phyloP scores from a whole-genome alignment of 2,113 vertebrate genomes.

The Bolborhynchus lineola region DNA sequence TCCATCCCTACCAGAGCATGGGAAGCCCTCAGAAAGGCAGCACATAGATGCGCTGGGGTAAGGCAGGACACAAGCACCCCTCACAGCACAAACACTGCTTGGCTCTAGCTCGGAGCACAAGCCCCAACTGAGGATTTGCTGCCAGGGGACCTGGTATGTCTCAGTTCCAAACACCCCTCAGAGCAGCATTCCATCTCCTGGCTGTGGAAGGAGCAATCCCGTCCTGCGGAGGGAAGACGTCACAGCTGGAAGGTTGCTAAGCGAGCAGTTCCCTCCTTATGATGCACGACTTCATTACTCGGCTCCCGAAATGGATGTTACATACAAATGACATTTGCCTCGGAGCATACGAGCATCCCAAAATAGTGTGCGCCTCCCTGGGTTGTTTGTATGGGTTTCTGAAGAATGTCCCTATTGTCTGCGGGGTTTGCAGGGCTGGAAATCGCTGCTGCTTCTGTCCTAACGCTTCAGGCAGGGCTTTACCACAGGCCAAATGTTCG shows the following conservation, averaged over 20 bases:
- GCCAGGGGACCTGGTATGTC: background rate
- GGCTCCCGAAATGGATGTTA: slow-evolving; percentile 35
- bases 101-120: background rate
- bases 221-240: slow-evolving; percentile 4
- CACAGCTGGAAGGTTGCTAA: slow-evolving; percentile 45
- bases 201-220: background rate
- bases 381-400: background rate
- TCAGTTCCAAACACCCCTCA: background rate
- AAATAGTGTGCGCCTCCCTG: background rate
- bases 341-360: background rate
- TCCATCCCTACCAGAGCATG: background rate
- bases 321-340: slow-evolving; percentile 25
- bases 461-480: rapidly evolving
- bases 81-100: rapidly evolving
- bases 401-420: slow-evolving; percentile 21
- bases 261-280: slow-evolving; percentile 28
- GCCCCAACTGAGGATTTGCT: rapidly evolving
- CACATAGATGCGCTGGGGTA: rapidly evolving
- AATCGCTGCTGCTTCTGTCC: background rate
- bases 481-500: background rate
- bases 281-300: slow-evolving; percentile 20
- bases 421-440: background rate
- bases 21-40: background rate
- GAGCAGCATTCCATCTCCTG: background rate
- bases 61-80: background rate